Conservation (phyloP, 2,113 vertebrate species). For the Erythrocercus mccallii region DNA sequence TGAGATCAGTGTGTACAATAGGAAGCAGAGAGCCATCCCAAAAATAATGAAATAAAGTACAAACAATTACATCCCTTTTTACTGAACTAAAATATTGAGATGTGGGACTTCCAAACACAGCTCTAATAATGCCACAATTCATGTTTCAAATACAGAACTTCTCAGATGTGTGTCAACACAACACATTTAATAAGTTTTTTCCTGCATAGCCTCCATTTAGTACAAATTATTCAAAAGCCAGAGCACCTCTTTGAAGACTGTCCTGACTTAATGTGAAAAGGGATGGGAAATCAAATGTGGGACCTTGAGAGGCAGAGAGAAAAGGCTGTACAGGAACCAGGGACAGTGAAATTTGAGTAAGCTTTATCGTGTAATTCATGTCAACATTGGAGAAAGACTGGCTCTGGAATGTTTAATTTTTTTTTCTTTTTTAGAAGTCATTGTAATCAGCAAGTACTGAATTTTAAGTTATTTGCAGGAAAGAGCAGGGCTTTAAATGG, state of each 20-base stretch:
- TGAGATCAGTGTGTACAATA: background rate
- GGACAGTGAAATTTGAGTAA: background rate
- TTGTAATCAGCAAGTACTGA: background rate
- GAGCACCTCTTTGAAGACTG: background rate
- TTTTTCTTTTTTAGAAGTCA: background rate
- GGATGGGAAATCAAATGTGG: background rate
- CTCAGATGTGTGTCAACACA: background rate
- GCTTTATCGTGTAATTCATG: background rate
- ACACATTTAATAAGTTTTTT: background rate
- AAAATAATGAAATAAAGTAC: background rate
- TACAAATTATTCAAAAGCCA: background rate
- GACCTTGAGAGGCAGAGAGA: background rate
- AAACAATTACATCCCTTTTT: background rate
- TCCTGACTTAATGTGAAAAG: background rate
- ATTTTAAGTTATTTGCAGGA: background rate
- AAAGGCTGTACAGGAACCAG: background rate
- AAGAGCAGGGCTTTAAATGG: background rate
- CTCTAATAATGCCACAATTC: background rate
- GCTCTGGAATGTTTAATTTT: background rate
- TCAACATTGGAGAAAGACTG: background rate
- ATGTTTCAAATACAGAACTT: background rate
- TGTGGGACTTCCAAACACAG: background rate
- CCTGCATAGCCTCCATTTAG: background rate
- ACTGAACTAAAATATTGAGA: background rate
- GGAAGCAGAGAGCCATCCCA: background rate